Base-by-base conservation (phyloP, 2,797 vertebrate genomes). In the Astyanax mexicanus region DNA sequence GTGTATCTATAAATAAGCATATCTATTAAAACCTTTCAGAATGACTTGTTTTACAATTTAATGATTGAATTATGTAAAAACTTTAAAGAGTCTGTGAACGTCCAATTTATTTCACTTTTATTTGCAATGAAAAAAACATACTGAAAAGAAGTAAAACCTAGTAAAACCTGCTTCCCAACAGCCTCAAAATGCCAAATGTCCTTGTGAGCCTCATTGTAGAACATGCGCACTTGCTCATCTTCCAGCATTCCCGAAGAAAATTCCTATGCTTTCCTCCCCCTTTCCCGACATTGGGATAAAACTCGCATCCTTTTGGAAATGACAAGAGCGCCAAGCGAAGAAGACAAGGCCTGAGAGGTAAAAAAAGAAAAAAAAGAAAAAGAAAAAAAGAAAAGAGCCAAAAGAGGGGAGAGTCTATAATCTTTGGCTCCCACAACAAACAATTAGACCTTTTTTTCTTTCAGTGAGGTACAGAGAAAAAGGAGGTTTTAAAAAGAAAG, bases 381-480 rank as follows among this genome's bases (percentile, higher is more conserved):
- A n/a, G n/a, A 86, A 86, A 79, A 79, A 81, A 75, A 89, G 84
- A 72, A 76, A 69, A 88, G 70, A 21, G 69, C 87, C 88, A 86
- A 90, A 89, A 87, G 88, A 91, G 89, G 89, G 86, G 87, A 89
- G 88, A 88, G 86, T 90, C 88, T 89, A 87, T 91, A 90, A 93
- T 92, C 90, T 93, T 92, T 91, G 90, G 90, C 87, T 91, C 92
- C 90, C 91, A 93, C 91, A 93, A 93, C 90, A 93, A 94, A 94
- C 93, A 94, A 93, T 93, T 93, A 93, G 90, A 80, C 21, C 88
- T 91, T 90, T 89, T 89, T 91, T 91, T 90, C 88, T 90, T 87
- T 90, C 85, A 88, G 82, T 79, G 86, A 89, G 88, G 85, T 86
- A 84, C 79, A 84, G 75, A 76, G 60, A 80, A 79, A 79, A 74